Evolutionary conservation across 2,797 vertebrate species (phyloP).

Genomic region (Sebastes iracundus): DNA sequence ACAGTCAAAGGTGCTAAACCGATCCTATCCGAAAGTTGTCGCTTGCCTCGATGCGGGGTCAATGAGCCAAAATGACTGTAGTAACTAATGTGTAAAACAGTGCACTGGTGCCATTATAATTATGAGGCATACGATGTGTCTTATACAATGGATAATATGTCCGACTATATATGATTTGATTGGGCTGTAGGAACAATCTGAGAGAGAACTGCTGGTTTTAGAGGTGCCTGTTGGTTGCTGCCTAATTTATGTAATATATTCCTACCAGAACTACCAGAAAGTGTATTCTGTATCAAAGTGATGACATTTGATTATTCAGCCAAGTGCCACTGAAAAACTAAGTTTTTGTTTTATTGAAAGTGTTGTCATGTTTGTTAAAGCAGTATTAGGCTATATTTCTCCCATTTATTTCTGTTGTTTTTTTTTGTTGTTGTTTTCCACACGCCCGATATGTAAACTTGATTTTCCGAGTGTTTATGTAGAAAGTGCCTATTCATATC

Average conservation of each 20-base stretch:
- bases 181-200: slow-evolving; percentile 29
- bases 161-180: not conserved
- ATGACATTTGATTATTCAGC: slow-evolving; percentile 69
- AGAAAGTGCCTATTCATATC: slow-evolving; percentile 90
- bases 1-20: slow-evolving; percentile 68
- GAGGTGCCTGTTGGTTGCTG: slow-evolving; percentile 66
- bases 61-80: slow-evolving; percentile 55
- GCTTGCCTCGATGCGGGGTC: slow-evolving; percentile 26
- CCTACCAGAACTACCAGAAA: slow-evolving; percentile 41
- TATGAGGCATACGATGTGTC: slow-evolving; percentile 38
- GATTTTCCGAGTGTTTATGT: slow-evolving; percentile 85
- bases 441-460: slow-evolving; percentile 72
- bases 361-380: slow-evolving; percentile 50
- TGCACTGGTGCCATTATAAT: slow-evolving; percentile 58
- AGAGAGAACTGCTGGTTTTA: slow-evolving; percentile 50
- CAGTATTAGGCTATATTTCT: slow-evolving; percentile 36
- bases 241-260: slow-evolving; percentile 56
- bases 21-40: slow-evolving; percentile 23
- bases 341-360: slow-evolving; percentile 47
- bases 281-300: slow-evolving; percentile 65
- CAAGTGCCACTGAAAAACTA: slow-evolving; percentile 75
- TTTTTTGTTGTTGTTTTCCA: slow-evolving; percentile 29
- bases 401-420: slow-evolving; percentile 40
- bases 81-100: slow-evolving; percentile 32
- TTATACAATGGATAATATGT: slow-evolving; percentile 24